Base-by-base conservation (phyloP, 2,888 invertebrate species). In the Iselma pallidipennis region DNA sequence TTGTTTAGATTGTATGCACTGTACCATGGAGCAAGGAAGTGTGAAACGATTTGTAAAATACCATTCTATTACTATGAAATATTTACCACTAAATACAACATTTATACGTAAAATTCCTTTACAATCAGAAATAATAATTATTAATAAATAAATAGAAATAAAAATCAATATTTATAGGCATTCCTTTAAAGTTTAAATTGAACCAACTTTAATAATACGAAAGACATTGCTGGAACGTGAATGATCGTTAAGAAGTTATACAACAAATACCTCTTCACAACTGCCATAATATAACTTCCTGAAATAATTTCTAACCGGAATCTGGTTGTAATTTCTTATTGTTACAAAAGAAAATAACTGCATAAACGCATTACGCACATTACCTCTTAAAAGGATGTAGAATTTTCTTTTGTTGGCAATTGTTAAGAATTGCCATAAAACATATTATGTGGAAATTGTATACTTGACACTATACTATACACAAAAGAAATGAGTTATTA, bases 31-130 rank as follows among this genome's bases (percentile, higher is more conserved):
- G 65, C 65, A 62, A 66, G 69, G 69, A 68, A 71, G 71, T 70
- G 69, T 69, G 66, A 67, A 64, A 68, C 66, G 67, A 71, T 71
- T 71, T 71, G 71, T 71, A 68, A 67, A 67, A 67, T 68, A 21
- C 19, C 12, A 45, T 45, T 45, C 21, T 12, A 4, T 21, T 45
- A 12, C 16, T 16, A 45, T 21, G n/a, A n/a, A n/a, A n/a, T n/a
- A n/a, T n/a, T n/a, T n/a, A n/a, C n/a, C n/a, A n/a, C n/a, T n/a
- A n/a, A n/a, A n/a, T n/a, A n/a, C n/a, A n/a, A n/a, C n/a, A n/a
- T n/a, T n/a, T n/a, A n/a, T n/a, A n/a, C n/a, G n/a, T n/a, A n/a
- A n/a, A n/a, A n/a, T n/a, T n/a, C n/a, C n/a, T n/a, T n/a, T n/a
- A n/a, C n/a, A n/a, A n/a, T n/a, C n/a, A n/a, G n/a, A n/a, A n/a